Conservation (phyloP, 2,888 invertebrate species). For the Pristionchus entomophagus region DNA sequence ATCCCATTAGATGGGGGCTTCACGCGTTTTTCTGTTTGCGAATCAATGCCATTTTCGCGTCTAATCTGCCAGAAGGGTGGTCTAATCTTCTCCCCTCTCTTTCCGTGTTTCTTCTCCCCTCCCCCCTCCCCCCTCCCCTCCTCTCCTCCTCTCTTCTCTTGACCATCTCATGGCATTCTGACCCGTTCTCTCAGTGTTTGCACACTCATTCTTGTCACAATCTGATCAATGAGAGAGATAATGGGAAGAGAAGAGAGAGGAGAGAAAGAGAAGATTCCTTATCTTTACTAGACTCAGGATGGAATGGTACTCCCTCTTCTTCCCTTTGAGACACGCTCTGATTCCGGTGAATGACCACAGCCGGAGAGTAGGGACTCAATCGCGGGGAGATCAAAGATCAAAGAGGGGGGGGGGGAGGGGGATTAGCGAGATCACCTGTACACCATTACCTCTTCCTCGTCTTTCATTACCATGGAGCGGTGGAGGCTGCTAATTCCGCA, state of each 20-base stretch:
- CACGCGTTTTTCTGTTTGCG: conserved; percentile 13
- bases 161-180: not conserved
- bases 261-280: not conserved
- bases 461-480: conserved; percentile 3
- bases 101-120: not conserved
- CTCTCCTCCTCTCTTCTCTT: not conserved
- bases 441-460: not conserved
- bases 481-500: conserved; percentile 22
- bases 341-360: not conserved
- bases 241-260: not conserved
- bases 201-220: conserved; percentile 12
- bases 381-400: conserved; percentile 21
- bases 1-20: not conserved
- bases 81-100: conserved; percentile 13
- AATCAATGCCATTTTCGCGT: not conserved
- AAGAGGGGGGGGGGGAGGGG: not conserved
- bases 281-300: not conserved
- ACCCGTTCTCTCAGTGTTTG: not conserved
- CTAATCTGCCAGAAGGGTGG: not conserved
- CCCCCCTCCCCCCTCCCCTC: not conserved
- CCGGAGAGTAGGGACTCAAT: not conserved
- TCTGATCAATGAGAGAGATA: not conserved
- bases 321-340: not conserved
- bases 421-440: conserved; percentile 1
- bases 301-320: not conserved